These are phyloP conservation scores for Ferdinandea cuprea DNA, from an alignment of 2,888 invertebrate species.

Conservation along the genomic window DNA sequence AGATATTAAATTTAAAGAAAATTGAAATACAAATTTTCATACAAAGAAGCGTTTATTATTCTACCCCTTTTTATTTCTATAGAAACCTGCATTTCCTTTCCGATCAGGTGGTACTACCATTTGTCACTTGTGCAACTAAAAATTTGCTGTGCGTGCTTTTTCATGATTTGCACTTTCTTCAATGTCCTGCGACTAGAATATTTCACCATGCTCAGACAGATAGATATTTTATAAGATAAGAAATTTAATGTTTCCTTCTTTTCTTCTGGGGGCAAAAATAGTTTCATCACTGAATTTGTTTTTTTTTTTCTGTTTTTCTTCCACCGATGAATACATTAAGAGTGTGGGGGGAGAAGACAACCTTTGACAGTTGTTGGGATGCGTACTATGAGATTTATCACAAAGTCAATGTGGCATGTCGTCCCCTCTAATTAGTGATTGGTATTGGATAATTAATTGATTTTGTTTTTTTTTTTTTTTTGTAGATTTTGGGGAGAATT, in stretches of 20 bases:
- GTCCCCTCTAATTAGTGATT: slow-evolving; percentile 74
- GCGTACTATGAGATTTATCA: slow-evolving; percentile 66
- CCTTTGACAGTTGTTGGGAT: slow-evolving; percentile 2
- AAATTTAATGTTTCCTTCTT: slow-evolving; percentile 22
- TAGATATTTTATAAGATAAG: slow-evolving; percentile 21
- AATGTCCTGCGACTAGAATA: not conserved
- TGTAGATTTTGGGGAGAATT: too few species aligned
- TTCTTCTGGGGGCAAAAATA: slow-evolving; percentile 4
- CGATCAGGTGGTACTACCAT: slow-evolving; percentile 44
- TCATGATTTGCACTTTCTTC: slow-evolving; percentile 50
- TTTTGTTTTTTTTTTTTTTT: too few species aligned
- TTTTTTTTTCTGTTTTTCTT: slow-evolving; percentile 24
- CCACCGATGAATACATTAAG: slow-evolving; percentile 14
- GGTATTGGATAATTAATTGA: slow-evolving; percentile 70
- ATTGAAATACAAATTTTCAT: too few species aligned
- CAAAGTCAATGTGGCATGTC: slow-evolving; percentile 73
- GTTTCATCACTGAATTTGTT: slow-evolving; percentile 50
- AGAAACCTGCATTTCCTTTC: too few species aligned
- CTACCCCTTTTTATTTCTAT: too few species aligned
- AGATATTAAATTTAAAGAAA: too few species aligned
- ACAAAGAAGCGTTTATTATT: too few species aligned
- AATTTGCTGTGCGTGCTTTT: slow-evolving; percentile 53
- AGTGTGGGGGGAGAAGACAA: slow-evolving; percentile 5
- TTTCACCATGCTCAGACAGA: slow-evolving; percentile 1
- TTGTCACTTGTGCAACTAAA: slow-evolving; percentile 35